Percentiles rank a stretch among this genome's conserved stretches.
Conservation (phyloP, 1,140 invertebrate genomes). For the Hesperophylax magnus region DNA sequence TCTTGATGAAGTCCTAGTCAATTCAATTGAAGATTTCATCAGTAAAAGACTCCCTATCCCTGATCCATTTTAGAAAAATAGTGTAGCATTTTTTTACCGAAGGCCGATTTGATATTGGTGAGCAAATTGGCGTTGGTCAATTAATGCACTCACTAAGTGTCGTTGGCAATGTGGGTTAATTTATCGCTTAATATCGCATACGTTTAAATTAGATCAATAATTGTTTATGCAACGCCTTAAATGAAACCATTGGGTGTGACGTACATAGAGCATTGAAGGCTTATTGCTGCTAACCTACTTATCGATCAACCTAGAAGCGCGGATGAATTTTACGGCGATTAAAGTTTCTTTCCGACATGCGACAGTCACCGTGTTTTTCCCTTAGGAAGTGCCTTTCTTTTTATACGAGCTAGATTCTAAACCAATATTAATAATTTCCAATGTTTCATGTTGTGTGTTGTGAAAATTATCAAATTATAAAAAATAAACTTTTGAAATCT, state of each 20-base stretch:
- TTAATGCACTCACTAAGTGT: not conserved
- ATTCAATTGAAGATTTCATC: not conserved
- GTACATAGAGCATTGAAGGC: not conserved
- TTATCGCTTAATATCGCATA: conserved; percentile 1
- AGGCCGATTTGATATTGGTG: conserved; percentile 15
- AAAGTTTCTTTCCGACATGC: no score
- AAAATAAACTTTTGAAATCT: no score
- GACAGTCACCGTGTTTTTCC: no score
- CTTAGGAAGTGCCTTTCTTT: no score
- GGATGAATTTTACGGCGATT: not conserved
- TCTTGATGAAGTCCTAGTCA: not conserved
- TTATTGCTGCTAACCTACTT: no score
- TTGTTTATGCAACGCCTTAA: not conserved
- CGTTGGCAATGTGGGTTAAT: conserved; percentile 20
- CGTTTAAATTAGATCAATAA: conserved; percentile 6
- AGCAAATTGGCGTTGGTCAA: conserved; percentile 13
- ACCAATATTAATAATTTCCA: no score
- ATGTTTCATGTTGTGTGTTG: no score
- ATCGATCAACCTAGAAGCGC: no score
- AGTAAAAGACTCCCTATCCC: not conserved
- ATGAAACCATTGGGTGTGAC: not conserved
- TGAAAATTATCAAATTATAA: no score
- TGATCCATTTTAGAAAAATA: not conserved
- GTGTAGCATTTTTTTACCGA: not conserved
- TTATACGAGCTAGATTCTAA: no score